Evolutionary conservation across 1,140 invertebrate species (phyloP).

Genomic region (fruit fly (Drosophila melanogaster)): DNA sequence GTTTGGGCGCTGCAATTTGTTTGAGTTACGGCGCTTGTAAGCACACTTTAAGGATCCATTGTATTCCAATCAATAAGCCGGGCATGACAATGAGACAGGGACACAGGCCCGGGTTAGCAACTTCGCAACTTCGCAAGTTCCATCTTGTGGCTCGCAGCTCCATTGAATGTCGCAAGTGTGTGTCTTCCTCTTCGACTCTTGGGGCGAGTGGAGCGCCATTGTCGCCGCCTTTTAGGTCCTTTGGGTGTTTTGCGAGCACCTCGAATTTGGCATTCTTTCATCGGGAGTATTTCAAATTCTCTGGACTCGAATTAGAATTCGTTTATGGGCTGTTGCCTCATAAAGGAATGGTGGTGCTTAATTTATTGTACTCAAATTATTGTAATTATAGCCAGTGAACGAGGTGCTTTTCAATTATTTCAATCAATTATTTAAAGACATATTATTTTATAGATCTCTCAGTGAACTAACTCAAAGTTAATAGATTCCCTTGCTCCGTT

Average conservation of each 20-base stretch:
- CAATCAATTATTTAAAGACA: too few species aligned
- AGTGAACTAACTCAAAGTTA: not conserved
- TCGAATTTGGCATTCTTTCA: not conserved
- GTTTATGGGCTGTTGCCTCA: not conserved
- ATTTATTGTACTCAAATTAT: not conserved
- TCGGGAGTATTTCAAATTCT: not conserved
- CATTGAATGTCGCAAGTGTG: slow-evolving; percentile 63
- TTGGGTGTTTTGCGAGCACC: slow-evolving; percentile 20
- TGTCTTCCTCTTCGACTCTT: slow-evolving; percentile 24
- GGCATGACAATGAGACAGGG: slow-evolving; percentile 74
- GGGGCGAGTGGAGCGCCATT: slow-evolving; percentile 60
- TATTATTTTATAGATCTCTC: not conserved
- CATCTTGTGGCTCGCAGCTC: not conserved
- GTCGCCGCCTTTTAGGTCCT: slow-evolving; percentile 41
- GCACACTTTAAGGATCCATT: slow-evolving; percentile 85
- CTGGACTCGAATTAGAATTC: not conserved
- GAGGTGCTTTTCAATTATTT: too few species aligned
- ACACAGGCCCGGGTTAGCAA: slow-evolving; percentile 16
- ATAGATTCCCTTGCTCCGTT: not conserved
- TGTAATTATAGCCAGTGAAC: too few species aligned
- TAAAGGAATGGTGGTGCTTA: too few species aligned
- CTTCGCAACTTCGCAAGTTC: slow-evolving; percentile 20
- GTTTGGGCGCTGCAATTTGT: slow-evolving; percentile 83
- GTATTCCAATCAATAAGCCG: slow-evolving; percentile 84
- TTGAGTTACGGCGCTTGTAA: slow-evolving; percentile 85